A percentile compares a stretch with the other conserved stretches of the same genome.
phyloP scores from a whole-genome alignment of 2,797 vertebrate genomes.

The Parauchenoglanis ngamensis region DNA sequence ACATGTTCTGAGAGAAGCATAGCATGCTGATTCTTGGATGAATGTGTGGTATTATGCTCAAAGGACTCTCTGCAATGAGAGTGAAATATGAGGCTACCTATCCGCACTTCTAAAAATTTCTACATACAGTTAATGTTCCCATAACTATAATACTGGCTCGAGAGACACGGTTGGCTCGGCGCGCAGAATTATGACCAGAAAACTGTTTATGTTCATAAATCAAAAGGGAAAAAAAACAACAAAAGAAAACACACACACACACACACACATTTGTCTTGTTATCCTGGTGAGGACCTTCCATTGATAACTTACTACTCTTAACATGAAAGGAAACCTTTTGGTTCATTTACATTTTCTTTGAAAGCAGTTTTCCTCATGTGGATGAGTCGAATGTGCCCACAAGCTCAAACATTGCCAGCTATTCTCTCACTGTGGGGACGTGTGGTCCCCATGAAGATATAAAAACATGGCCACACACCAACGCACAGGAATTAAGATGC shows the following conservation, averaged over 20 bases:
- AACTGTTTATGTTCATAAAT: conserved; percentile 23
- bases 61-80: neutral
- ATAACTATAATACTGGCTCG: conserved; percentile 20
- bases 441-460: neutral
- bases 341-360: neutral
- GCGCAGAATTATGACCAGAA: conserved; percentile 8
- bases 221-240: conserved; percentile 4
- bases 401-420: neutral
- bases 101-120: neutral
- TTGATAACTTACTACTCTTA: neutral
- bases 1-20: neutral
- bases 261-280: neutral
- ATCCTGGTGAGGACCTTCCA: neutral
- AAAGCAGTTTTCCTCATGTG: neutral
- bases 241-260: neutral
- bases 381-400: neutral
- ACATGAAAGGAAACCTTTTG: neutral
- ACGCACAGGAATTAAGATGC: conserved; percentile 47
- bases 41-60: conserved; percentile 7
- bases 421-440: neutral
- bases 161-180: neutral
- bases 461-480: neutral
- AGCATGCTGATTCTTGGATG: conserved; percentile 27
- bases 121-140: conserved; percentile 17
- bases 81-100: conserved; percentile 38